Conservation (phyloP, 1,140 invertebrate genomes). For the Drosophila bocki region DNA sequence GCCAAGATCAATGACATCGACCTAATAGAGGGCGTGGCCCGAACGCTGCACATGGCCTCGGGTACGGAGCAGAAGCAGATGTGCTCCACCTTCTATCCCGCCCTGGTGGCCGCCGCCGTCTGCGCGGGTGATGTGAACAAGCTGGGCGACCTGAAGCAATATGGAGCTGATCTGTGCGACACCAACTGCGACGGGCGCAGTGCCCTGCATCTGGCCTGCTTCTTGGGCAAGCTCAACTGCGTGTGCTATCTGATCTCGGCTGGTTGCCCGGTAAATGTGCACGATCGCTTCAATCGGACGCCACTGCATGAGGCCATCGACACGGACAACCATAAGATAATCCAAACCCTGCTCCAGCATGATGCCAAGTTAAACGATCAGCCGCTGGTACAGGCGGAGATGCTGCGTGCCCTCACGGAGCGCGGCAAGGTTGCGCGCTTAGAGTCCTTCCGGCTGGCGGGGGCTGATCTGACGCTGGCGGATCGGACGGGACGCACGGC, state of each 20-base stretch:
- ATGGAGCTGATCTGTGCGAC: conserved; percentile 91
- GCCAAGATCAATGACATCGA: conserved; percentile 75
- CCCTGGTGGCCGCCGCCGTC: conserved; percentile 91
- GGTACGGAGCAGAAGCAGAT: conserved; percentile 89
- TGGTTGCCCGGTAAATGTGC: conserved; percentile 92
- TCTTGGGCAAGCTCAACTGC: conserved; percentile 87
- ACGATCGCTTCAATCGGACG: conserved; percentile 86
- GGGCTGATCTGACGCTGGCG: conserved; percentile 87
- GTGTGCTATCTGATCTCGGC: conserved; percentile 87
- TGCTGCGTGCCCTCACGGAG: conserved; percentile 87
- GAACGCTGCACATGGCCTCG: conserved; percentile 88
- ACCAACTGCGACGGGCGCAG: conserved; percentile 92
- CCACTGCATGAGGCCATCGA: conserved; percentile 88
- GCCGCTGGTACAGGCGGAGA: conserved; percentile 86
- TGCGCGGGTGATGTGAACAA: conserved; percentile 87
- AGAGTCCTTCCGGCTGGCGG: conserved; percentile 87
- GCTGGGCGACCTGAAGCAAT: conserved; percentile 63
- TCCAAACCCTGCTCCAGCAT: conserved; percentile 87
- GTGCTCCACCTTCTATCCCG: conserved; percentile 91
- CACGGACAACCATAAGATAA: conserved; percentile 87
- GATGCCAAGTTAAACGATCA: conserved; percentile 87
- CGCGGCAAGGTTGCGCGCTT: conserved; percentile 87
- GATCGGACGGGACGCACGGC: conserved; percentile 88
- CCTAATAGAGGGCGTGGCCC: conserved; percentile 89
- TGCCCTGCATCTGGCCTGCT: conserved; percentile 92